Conservation (phyloP, 2,113 vertebrate genomes). For the Brevimyrus niger region DNA sequence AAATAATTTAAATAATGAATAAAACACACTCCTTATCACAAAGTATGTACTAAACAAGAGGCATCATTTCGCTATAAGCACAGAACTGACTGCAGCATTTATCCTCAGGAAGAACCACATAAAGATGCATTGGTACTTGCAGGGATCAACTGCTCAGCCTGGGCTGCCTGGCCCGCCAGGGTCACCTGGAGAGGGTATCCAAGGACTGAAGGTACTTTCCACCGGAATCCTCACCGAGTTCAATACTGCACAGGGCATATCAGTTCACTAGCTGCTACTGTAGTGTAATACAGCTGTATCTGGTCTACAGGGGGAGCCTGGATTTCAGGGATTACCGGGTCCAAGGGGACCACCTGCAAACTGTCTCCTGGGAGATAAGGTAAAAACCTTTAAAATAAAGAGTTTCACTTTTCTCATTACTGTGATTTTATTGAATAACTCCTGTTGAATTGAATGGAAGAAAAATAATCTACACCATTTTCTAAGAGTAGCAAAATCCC, state of each 20-base stretch:
- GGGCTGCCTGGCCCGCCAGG: conserved; percentile 41
- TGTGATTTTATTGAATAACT: not conserved
- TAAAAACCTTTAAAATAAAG: conserved; percentile 32
- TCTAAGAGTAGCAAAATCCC: not conserved
- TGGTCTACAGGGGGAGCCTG: conserved; percentile 67
- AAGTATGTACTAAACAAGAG: no score
- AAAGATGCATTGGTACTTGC: no score
- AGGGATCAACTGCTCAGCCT: no score
- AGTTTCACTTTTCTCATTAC: not conserved
- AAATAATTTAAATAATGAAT: no score
- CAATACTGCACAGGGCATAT: not conserved
- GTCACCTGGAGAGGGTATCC: conserved; percentile 17
- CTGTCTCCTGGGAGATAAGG: conserved; percentile 69
- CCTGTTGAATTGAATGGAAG: not conserved
- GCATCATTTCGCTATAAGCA: no score
- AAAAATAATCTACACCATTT: not conserved
- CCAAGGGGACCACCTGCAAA: conserved; percentile 60
- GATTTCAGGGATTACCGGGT: conserved; percentile 65
- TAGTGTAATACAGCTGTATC: not conserved
- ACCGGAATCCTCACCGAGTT: not conserved
- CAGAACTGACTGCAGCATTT: no score
- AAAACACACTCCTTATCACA: no score
- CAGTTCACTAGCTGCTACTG: not conserved
- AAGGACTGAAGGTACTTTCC: conserved; percentile 70
- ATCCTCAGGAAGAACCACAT: no score